phyloP scores from a whole-genome alignment of 2,888 invertebrate species.

The Trachelus tabidus region DNA sequence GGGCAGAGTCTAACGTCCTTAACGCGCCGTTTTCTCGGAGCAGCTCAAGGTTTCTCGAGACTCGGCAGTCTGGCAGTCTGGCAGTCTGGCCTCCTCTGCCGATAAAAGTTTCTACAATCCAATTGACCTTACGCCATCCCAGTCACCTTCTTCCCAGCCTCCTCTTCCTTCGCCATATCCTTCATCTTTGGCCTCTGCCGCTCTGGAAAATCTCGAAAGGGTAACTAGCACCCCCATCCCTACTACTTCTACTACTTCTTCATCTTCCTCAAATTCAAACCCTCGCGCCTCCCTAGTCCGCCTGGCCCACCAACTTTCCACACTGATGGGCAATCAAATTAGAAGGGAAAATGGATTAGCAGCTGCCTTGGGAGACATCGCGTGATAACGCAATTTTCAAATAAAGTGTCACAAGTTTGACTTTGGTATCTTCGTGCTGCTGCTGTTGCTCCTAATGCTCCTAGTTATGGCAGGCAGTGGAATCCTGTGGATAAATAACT shows the following conservation, averaged over 20 bases:
- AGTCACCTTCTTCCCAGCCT: slow-evolving; percentile 22
- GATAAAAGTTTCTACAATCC: slow-evolving; percentile 51
- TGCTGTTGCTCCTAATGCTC: no score
- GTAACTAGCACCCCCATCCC: background rate
- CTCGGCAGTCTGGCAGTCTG: slow-evolving; percentile 13
- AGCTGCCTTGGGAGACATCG: slow-evolving; percentile 10
- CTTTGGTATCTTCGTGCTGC: no score
- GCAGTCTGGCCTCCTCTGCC: slow-evolving; percentile 11
- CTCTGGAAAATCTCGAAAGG: background rate
- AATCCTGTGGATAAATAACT: no score
- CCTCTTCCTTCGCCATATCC: background rate
- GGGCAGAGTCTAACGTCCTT: slow-evolving; percentile 48
- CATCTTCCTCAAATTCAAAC: no score
- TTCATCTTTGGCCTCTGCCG: slow-evolving; percentile 17
- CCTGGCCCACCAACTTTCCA: background rate
- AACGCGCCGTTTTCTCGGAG: slow-evolving; percentile 49
- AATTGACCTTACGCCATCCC: slow-evolving; percentile 45
- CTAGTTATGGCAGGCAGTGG: no score
- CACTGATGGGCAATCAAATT: slow-evolving; percentile 33
- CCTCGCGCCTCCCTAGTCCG: background rate
- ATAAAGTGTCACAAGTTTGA: background rate
- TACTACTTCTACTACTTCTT: background rate
- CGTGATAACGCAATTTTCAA: slow-evolving; percentile 10
- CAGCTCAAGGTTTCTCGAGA: slow-evolving; percentile 30
- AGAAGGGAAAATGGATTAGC: slow-evolving; percentile 40